Evolutionary conservation across 1,140 invertebrate genomes (phyloP).

Genomic region (Hycleus phaleratus): DNA sequence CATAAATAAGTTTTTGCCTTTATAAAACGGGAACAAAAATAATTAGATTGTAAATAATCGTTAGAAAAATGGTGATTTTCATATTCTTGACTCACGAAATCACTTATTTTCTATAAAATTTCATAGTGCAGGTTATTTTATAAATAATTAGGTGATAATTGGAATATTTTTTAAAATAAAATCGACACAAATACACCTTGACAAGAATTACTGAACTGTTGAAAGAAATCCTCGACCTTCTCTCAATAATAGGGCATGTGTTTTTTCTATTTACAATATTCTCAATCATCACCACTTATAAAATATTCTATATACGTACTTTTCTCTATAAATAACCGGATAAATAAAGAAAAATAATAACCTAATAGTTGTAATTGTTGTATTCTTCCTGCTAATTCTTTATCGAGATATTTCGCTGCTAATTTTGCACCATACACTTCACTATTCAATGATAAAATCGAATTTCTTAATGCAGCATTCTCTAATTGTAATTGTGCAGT

Average conservation of each 20-base stretch:
- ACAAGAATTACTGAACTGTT: too few relatives aligned
- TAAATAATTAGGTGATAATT: too few relatives aligned
- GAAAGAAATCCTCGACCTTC: too few relatives aligned
- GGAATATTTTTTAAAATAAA: neutral
- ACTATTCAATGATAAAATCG: conserved; percentile 64
- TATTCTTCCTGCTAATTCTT: conserved; percentile 78
- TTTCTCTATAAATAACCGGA: neutral
- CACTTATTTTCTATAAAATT: too few relatives aligned
- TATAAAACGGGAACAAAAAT: neutral
- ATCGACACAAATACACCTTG: too few relatives aligned
- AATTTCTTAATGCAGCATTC: conserved; percentile 60
- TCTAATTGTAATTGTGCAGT: conserved; percentile 59
- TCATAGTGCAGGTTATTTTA: too few relatives aligned
- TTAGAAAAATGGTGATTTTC: too few relatives aligned
- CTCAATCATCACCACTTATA: neutral
- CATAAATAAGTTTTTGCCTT: too few relatives aligned
- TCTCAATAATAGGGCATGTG: neutral
- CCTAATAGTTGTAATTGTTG: conserved; percentile 78
- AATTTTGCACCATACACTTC: conserved; percentile 77
- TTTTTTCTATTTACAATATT: neutral
- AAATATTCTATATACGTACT: too few relatives aligned
- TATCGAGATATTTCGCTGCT: conserved; percentile 79
- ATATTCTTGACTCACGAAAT: too few relatives aligned
- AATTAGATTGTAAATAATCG: too few relatives aligned
- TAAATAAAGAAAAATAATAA: conserved; percentile 25